Evolutionary conservation across 2,888 invertebrate species (phyloP), one percentile per base, ranked within the genome.

Genomic region (Drosophila quinaria): DNA sequence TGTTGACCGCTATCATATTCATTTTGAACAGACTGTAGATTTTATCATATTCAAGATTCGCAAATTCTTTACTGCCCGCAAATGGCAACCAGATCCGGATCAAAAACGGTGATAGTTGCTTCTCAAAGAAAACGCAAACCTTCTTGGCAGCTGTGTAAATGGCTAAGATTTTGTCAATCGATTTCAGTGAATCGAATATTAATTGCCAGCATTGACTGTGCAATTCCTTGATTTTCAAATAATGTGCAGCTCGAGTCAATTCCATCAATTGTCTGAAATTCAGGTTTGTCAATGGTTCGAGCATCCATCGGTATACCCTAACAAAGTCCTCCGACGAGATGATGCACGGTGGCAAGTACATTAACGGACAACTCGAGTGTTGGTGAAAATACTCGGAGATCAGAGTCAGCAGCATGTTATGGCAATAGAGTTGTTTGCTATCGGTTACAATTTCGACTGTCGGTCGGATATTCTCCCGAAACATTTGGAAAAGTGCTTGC

Each of bases 291-390:
- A 46, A 17, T 1, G 59, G 55, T 35, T 69, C 66, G 8, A 79
- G 8, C 5, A 50, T 22, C 80, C 72, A 79, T 6, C 67, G 52
- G 49, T 79, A 79, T 2, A 70, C 33, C 19, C 22, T 35, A 10
- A 62, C 47, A 58, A 79, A 79, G 10, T 56, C 15, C 1, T 50
- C 49, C 13, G 64, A 15, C 6, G 44, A 22, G 10, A 79, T 37
- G 60, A 50, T 51, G 1, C 51, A 10, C 0, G 13, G 22, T 6
- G 80, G 73, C 44, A 79, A 15, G 29, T 74, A 35, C 3, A 68
- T 11, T 9, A 11, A 15, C 1, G 15, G 47, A 29, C n/a, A 15
- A 29, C 10, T 15, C 9, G 15, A 29, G 4, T 10, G 29, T 10
- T 29, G 47, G 58, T 11, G 13, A 25, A 78, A 72, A 8, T 60